phyloP scores from a whole-genome alignment of 2,888 invertebrate species.

The Escarpia spicata region DNA sequence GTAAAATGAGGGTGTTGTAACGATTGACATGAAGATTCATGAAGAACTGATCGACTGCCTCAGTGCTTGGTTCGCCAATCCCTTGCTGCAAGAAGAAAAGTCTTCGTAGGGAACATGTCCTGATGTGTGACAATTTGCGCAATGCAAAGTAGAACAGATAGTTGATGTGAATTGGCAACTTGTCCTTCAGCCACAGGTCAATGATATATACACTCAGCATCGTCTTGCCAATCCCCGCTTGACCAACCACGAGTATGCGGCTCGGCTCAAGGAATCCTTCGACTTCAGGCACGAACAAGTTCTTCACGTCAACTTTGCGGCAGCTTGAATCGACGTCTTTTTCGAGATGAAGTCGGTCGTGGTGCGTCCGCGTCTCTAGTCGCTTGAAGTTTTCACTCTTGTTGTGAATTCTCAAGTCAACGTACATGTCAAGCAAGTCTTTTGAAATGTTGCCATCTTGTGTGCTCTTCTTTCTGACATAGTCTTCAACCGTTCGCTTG shows the following conservation, averaged over 20 bases:
- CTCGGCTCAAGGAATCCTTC: neutral
- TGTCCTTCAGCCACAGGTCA: neutral
- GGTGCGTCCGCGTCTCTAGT: neutral
- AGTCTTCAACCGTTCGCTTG: too few relatives aligned
- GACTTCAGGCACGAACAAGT: neutral
- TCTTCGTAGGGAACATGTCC: neutral
- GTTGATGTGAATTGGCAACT: neutral
- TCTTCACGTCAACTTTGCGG: neutral
- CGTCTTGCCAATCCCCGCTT: neutral
- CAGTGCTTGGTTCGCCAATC: neutral
- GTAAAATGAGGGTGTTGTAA: neutral
- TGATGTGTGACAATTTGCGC: neutral
- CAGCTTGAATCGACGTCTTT: neutral
- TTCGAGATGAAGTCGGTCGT: neutral
- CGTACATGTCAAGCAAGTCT: neutral
- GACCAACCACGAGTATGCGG: neutral
- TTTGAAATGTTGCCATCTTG: too few relatives aligned
- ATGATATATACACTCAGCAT: neutral
- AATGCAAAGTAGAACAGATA: neutral
- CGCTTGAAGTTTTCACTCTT: neutral
- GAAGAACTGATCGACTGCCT: too few relatives aligned
- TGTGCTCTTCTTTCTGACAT: too few relatives aligned
- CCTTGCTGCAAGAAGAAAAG: neutral
- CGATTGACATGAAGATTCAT: neutral
- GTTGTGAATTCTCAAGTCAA: neutral